Evolutionary conservation across 2,888 invertebrate species (phyloP), one percentile per base, ranked within the genome.

Genomic region (Cryptocheilus praepositus): DNA sequence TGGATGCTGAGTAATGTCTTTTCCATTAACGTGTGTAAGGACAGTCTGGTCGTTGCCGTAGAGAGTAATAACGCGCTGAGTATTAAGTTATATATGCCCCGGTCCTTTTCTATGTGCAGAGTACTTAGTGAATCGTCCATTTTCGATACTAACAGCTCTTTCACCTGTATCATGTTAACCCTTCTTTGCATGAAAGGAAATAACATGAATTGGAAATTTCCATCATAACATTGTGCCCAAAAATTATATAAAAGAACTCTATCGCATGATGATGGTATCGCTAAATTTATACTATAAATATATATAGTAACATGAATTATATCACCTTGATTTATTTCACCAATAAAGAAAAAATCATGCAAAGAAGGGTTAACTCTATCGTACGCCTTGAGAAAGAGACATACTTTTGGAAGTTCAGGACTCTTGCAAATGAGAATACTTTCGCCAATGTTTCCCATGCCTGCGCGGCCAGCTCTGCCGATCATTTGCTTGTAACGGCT

Each of bases 401-500:
- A 59, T 79, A 91, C 90, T 83, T 91, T 91, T 0, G 85, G 80
- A 69, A 92, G 89, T 78, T 95, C 95, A 43, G 89, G 87, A 28
- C 88, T 88, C 62, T 92, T 91, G 79, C 94, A 93, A 46, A 98
- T 93, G n/a, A 97, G 89, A 85, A 97, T 94, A 86, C 97, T 97
- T 85, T 98, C 98, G 46, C 96, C 97, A 8, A 92, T 90, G 60
- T 93, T 91, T 43, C 95, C 94, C 75, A 96, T 91, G 0, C 98
- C 98, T 0, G 98, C 95, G 68, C 98, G 91, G 0, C 98, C 98
- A 4, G 98, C 98, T 61, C 98, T 90, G 0, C 98, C 98, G 61
- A 93, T 93, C 98, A 99, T 99, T 92, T 99, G 99, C 73, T 97
- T 95, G 89, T 99, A 99, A 74, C 93, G 92, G 74, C 94, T 94